Conservation (phyloP, 2,113 vertebrate genomes). For the Phyllostomus hastatus region DNA sequence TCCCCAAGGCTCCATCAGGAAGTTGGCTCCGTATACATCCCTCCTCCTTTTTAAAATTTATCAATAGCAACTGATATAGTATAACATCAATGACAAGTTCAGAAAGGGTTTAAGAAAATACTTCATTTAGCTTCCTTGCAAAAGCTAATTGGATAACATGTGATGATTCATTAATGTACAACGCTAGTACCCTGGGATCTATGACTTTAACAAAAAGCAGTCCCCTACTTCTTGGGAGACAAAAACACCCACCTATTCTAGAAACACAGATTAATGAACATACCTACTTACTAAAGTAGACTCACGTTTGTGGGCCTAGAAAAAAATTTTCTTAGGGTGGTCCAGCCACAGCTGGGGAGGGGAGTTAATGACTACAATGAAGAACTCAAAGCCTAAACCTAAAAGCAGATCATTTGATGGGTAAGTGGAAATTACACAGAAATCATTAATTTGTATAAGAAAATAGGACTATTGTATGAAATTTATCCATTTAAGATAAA, state of each 20-base stretch:
- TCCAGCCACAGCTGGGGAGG: neutral
- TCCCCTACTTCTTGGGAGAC: neutral
- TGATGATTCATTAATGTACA: slow-evolving; percentile 16
- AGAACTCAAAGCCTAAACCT: slow-evolving; percentile 49
- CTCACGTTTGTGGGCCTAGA: neutral
- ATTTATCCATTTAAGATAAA: slow-evolving; percentile 31
- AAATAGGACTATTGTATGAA: neutral
- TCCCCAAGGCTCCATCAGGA: slow-evolving; percentile 84
- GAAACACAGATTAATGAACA: slow-evolving; percentile 17
- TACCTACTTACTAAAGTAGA: slow-evolving; percentile 9
- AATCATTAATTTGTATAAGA: neutral
- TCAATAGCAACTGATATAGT: slow-evolving; percentile 75
- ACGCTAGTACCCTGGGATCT: neutral
- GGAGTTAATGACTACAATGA: neutral
- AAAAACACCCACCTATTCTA: neutral
- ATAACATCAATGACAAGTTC: slow-evolving; percentile 74
- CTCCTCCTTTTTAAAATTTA: slow-evolving; percentile 54
- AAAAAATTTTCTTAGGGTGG: neutral
- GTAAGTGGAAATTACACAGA: neutral
- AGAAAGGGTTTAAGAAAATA: slow-evolving; percentile 66
- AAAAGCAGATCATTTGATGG: slow-evolving; percentile 9
- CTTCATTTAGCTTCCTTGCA: slow-evolving; percentile 68
- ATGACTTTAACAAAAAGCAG: slow-evolving; percentile 11
- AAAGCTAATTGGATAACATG: neutral
- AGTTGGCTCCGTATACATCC: slow-evolving; percentile 85